Base-by-base conservation (phyloP, 92 coral and sea anemone genomes). In the Phenganax subtilis region DNA sequence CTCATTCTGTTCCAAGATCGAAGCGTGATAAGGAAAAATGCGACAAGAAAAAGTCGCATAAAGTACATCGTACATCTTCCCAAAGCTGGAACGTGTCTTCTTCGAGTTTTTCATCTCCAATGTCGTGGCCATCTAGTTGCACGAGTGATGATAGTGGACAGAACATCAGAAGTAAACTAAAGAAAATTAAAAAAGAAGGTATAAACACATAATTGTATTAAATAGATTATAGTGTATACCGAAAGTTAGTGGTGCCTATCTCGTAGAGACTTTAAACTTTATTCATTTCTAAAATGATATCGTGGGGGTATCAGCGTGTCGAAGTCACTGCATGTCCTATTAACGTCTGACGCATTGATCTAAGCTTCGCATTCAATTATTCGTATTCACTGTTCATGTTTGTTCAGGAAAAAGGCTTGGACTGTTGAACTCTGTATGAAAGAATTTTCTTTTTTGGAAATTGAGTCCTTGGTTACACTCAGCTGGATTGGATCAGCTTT, bases 81-180 rank as follows among this genome's bases (percentile, higher is more conserved):
- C 97, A 91, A 84, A 91, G 91, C 85, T 93, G 98, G 98, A 93
- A 93, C 87, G 88, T 93, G 12, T 87, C 97, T 68, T 86, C 93
- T 17, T 69, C 85, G 61, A 85, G 91, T 51, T 84, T 89, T 70
- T 82, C 93, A 52, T 75, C 85, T 64, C 65, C 71, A 37, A 81
- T 78, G 30, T 86, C 91, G 61, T 90, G 81, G 55, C 81, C 90
- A 9, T 88, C 97, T 27, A 92, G 93, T 57, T 89, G 89, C 57
- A 96, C 93, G 55, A 90, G 86, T 56, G 90, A 88, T 87, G 86
- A 93, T 56, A 55, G 88, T 80, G 72, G 72, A 27, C 81, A 85
- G 69, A 90, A 93, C 84, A 77, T 93, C 60, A 93, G 90, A 84
- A 91, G 94, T 58, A 92, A 93, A 78, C 87, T 93, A 29, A 93